Evolutionary conservation across 2,888 invertebrate genomes (phyloP).

Genomic region (Oegoconia quadripuncta): DNA sequence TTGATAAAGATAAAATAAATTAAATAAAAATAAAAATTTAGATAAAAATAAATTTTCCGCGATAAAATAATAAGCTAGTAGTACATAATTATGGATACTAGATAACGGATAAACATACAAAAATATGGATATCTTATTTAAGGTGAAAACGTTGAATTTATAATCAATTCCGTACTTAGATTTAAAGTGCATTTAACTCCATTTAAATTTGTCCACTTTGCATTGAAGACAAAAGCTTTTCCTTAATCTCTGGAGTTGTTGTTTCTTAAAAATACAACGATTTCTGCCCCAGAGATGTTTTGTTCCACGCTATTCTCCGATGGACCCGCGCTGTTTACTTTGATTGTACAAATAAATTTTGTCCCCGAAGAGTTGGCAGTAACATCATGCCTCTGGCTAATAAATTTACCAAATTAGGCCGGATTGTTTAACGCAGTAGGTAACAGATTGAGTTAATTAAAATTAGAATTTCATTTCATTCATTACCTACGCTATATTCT

Average conservation of each 20-base stretch:
- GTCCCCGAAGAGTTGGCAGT: conserved; percentile 2
- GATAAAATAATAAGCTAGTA: no score
- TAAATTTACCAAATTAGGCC: conserved; percentile 4
- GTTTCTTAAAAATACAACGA: neutral
- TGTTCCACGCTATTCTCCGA: neutral
- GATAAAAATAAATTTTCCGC: no score
- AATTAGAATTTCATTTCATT: neutral
- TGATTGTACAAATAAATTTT: conserved; percentile 3
- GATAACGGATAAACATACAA: no score
- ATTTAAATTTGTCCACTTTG: no score
- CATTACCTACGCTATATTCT: neutral
- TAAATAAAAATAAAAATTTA: no score
- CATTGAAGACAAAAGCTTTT: no score
- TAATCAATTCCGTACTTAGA: no score
- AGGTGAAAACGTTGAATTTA: no score
- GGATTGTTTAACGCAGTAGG: neutral
- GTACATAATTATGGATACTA: no score
- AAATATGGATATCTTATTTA: no score
- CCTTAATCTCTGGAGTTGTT: neutral
- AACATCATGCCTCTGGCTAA: neutral
- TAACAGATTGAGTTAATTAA: neutral
- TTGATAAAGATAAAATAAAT: no score
- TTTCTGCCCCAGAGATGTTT: neutral
- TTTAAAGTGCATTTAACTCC: no score
- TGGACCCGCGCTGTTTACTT: conserved; percentile 7